Base-by-base conservation (phyloP, 1,140 invertebrate genomes). In the Tetragnatha versicolor region DNA sequence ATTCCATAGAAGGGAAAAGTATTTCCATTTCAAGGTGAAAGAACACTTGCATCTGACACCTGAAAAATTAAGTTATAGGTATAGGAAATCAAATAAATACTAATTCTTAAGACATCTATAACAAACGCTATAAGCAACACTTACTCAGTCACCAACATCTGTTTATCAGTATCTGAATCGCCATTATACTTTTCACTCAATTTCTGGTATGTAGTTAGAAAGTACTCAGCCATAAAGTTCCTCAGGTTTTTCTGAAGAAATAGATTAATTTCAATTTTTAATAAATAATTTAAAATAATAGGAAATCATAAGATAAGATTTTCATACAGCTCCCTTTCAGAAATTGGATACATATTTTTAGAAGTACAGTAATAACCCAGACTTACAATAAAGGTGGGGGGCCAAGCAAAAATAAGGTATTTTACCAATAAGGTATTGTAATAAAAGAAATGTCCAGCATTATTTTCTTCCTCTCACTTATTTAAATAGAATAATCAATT, bases 11-110 rank as follows among this genome's bases (percentile, higher is more conserved):
- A 45, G 29, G 31, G 9, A 63, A 49, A 49, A 61, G 45, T 17
- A 35, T n/a, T 75, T 75, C 72, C 39, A 75, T 47, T 63, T 75
- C 72, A 63, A 75, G 45, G n/a, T n/a, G n/a, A 35, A 75, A 35
- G 20, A 35, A 17, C 25, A 33, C 37, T 63, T 75, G 72, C 3
- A 75, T 10, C 27, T 75, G 58, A 22, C 58, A 75, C 10, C 72
- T 75, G 14, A 12, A 63, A 63, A 0, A 63, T n/a, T 25, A 58
- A 58, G n/a, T 58, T n/a, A 58, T n/a, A 29, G 9, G 9, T 58
- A 27, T n/a, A n/a, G n/a, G n/a, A n/a, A 2, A 58, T 27, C 27
- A 29, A 31, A 58, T 6, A 31, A 2, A 31, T 4, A 58, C 1
- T 51, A 17, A 10, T 51, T 12, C 29, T 61, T 31, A 29, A 61